phyloP scores from a whole-genome alignment of 1,140 invertebrate species.

The Bombus confusus region DNA sequence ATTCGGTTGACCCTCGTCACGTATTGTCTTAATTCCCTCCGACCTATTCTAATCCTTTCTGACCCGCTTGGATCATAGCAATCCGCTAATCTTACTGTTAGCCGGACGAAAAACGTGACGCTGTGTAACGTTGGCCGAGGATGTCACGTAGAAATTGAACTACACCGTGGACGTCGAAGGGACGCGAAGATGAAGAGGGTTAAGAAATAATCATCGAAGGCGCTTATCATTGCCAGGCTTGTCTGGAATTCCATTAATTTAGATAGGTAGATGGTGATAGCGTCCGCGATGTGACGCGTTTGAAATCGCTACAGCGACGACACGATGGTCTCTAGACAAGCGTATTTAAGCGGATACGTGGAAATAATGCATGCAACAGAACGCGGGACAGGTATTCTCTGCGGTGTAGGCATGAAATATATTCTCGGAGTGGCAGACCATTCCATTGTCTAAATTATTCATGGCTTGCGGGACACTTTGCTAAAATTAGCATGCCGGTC shows the following conservation, averaged over 20 bases:
- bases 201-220: background rate
- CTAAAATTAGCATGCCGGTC: constrained; percentile 67
- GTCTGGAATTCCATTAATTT: constrained; percentile 26
- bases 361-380: constrained; percentile 21
- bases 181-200: background rate
- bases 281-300: background rate
- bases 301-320: constrained; percentile 3
- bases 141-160: background rate
- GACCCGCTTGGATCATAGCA: background rate
- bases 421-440: constrained; percentile 62
- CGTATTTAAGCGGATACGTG: constrained; percentile 33
- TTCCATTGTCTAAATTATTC: constrained; percentile 70
- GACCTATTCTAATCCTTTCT: constrained; percentile 38
- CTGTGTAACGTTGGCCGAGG: background rate
- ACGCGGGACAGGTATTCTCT: constrained; percentile 26
- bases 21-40: constrained; percentile 27
- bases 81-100: background rate
- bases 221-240: background rate
- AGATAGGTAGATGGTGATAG: background rate
- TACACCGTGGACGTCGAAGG: background rate
- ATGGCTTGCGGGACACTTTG: constrained; percentile 65
- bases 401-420: constrained; percentile 54
- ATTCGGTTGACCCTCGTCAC: constrained; percentile 37
- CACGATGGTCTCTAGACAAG: background rate
- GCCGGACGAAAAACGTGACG: constrained; percentile 5